Conservation (phyloP, 2,113 vertebrate genomes). For the Aleadryas rufinucha region DNA sequence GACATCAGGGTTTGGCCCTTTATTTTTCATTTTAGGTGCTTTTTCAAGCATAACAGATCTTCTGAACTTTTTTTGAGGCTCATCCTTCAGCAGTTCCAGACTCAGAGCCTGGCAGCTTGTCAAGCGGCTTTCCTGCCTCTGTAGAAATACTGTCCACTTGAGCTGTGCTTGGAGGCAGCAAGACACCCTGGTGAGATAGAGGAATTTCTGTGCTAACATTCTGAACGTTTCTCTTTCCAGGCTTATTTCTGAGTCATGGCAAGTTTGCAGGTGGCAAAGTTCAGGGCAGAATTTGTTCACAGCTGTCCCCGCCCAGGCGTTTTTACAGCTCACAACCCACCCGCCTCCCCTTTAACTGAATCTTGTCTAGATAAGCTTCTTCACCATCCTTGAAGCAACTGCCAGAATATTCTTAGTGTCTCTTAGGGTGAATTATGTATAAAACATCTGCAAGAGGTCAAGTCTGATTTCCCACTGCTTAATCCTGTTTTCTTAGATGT, state of each 20-base stretch:
- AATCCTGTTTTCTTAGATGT: not conserved
- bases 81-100: slow-evolving; percentile 49
- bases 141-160: slow-evolving; percentile 41
- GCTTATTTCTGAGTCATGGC: not conserved
- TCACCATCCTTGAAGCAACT: not conserved
- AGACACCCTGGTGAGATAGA: slow-evolving; percentile 45
- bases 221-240: slow-evolving; percentile 35
- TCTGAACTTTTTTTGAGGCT: slow-evolving; percentile 50
- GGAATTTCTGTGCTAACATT: slow-evolving; percentile 53
- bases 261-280: slow-evolving; percentile 30
- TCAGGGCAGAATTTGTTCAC: not conserved
- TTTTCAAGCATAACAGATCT: slow-evolving; percentile 59
- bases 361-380: slow-evolving; percentile 13
- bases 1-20: slow-evolving; percentile 19
- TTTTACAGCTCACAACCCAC: not conserved
- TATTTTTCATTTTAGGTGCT: slow-evolving; percentile 54
- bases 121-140: slow-evolving; percentile 45
- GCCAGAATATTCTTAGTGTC: slow-evolving; percentile 26
- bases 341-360: not conserved
- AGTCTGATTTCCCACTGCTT: not conserved
- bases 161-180: slow-evolving; percentile 45
- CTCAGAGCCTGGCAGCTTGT: slow-evolving; percentile 21
- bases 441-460: slow-evolving; percentile 8
- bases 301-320: not conserved
- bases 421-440: not conserved